Percentiles rank a stretch among this genome's conserved stretches.
phyloP scores from a whole-genome alignment of 2,113 vertebrate species.

The Casuarius casuarius region DNA sequence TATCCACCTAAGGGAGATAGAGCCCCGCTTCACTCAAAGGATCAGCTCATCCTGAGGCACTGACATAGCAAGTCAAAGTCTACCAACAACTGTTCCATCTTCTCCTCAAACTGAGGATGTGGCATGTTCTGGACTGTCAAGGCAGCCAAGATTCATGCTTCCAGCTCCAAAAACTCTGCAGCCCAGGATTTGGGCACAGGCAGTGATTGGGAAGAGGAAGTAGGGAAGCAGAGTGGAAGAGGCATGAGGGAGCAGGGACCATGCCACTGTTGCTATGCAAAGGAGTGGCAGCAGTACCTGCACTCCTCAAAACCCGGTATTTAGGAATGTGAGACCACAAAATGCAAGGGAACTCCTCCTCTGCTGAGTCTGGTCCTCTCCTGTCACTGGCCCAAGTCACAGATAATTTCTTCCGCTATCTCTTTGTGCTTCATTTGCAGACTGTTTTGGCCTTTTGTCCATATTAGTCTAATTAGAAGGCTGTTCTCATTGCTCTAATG shows the following conservation, averaged over 20 bases:
- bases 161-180: neutral
- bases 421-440: neutral
- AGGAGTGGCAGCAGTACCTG: neutral
- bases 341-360: neutral
- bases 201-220: neutral
- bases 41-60: neutral
- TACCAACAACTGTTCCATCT: neutral
- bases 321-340: neutral
- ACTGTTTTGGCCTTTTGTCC: neutral
- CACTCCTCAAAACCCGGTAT: too few species aligned
- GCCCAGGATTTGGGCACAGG: neutral
- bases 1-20: too few species aligned
- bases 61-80: neutral
- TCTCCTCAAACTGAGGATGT: neutral
- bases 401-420: neutral
- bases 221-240: neutral
- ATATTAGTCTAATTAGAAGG: neutral
- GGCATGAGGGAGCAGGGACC: neutral
- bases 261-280: neutral
- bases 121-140: too few species aligned
- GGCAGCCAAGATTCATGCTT: neutral
- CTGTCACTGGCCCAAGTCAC: neutral
- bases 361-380: too few species aligned
- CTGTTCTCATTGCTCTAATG: neutral
- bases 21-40: neutral